phyloP scores from a whole-genome alignment of 1,140 invertebrate genomes.

The Drosophila eugracilis region DNA sequence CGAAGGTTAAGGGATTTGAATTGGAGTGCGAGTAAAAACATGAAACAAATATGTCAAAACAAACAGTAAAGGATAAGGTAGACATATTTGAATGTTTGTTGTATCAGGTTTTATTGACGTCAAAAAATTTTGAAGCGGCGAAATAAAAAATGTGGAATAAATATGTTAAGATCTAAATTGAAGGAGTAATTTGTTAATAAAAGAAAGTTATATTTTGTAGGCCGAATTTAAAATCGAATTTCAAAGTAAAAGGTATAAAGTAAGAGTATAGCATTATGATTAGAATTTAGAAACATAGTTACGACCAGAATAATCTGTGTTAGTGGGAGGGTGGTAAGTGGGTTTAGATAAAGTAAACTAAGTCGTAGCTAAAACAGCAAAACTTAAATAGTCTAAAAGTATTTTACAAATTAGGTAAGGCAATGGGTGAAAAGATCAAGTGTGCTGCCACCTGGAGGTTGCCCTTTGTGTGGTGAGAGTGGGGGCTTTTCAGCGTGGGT shows the following conservation, averaged over 20 bases:
- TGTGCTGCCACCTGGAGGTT: slow-evolving; percentile 52
- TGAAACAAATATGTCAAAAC: slow-evolving; percentile 18
- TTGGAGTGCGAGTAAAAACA: slow-evolving; percentile 12
- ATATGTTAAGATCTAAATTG: too few relatives aligned
- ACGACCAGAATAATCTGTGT: neutral
- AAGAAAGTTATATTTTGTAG: too few relatives aligned
- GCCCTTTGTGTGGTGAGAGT: slow-evolving; percentile 28
- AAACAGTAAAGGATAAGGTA: too few relatives aligned
- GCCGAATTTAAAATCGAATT: too few relatives aligned
- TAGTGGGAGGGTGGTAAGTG: neutral
- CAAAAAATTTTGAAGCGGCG: too few relatives aligned
- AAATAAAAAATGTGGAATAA: too few relatives aligned
- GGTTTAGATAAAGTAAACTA: neutral
- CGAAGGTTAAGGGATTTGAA: slow-evolving; percentile 2
- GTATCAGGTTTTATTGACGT: too few relatives aligned
- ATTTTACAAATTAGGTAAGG: neutral
- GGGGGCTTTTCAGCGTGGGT: slow-evolving; percentile 6
- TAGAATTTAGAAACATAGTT: neutral
- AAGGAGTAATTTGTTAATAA: too few relatives aligned
- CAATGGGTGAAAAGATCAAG: slow-evolving; percentile 7
- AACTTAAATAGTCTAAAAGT: slow-evolving; percentile 11
- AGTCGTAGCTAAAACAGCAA: slow-evolving; percentile 22
- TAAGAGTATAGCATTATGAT: too few relatives aligned
- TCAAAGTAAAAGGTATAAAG: too few relatives aligned
- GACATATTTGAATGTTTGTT: too few relatives aligned